A percentile compares a stretch with the other conserved stretches of the same genome.
These are phyloP conservation scores for Pandemis corylana DNA, from an alignment of 2,888 invertebrate genomes.

Conservation along the genomic window DNA sequence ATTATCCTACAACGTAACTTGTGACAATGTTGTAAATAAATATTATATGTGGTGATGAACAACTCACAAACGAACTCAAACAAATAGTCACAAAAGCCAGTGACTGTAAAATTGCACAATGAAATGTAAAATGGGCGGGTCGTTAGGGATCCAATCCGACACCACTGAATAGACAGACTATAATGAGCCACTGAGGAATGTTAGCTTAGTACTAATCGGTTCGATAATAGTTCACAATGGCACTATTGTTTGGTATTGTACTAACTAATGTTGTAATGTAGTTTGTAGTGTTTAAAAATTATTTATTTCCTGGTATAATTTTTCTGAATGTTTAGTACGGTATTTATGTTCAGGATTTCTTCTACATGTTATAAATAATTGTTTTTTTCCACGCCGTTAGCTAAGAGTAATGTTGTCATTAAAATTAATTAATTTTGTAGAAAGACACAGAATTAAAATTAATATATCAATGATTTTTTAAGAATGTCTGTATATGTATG, in stretches of 20 bases:
- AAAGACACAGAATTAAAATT: too few species aligned
- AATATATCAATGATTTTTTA: too few species aligned
- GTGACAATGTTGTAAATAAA: too few species aligned
- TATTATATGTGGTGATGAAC: not conserved
- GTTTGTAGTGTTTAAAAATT: not conserved
- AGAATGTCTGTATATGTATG: too few species aligned
- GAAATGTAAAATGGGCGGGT: not conserved
- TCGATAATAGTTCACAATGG: not conserved
- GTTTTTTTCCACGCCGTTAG: too few species aligned
- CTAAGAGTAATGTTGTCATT: too few species aligned
- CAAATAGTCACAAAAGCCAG: not conserved
- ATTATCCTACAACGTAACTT: too few species aligned
- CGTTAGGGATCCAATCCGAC: not conserved
- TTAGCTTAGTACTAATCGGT: not conserved
- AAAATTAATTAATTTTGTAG: too few species aligned
- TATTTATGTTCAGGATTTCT: too few species aligned
- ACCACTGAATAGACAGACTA: not conserved
- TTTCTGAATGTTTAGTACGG: too few species aligned
- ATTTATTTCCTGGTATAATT: not conserved
- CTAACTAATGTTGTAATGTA: not conserved
- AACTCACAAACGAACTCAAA: not conserved
- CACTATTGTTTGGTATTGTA: not conserved
- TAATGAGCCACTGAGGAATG: not conserved
- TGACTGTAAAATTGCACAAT: not conserved
- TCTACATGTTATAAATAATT: too few species aligned